phyloP scores from a whole-genome alignment of 2,797 vertebrate species.

The Urosaurus nigricauda region DNA sequence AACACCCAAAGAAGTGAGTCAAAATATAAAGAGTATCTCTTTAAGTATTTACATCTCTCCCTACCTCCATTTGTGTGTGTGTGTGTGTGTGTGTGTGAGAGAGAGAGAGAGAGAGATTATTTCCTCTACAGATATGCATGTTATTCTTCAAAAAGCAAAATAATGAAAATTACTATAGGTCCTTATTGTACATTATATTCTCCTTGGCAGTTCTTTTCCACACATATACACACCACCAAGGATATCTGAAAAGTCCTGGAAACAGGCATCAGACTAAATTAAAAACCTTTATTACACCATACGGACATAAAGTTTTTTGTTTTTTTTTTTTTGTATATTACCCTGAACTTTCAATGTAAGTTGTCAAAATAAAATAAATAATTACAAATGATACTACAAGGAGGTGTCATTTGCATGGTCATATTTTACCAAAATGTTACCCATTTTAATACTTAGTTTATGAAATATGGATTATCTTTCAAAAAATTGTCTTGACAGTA shows the following conservation, averaged over 20 bases:
- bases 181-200: fast-evolving
- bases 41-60: neutral
- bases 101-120: neutral
- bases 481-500: neutral
- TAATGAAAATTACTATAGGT: slow-evolving; percentile 30
- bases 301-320: no score
- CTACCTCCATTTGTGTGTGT: no score
- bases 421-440: neutral
- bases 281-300: neutral
- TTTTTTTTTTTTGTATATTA: neutral
- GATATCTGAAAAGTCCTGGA: neutral
- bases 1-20: neutral
- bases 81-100: no score
- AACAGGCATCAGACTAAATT: neutral
- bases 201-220: no score
- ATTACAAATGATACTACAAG: neutral
- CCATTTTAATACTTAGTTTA: neutral
- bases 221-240: neutral
- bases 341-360: neutral
- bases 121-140: neutral
- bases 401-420: neutral
- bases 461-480: neutral
- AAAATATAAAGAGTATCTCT: neutral
- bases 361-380: neutral
- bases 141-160: neutral